These are phyloP conservation scores for Dryobota labecula DNA, from an alignment of 2,888 invertebrate species.

Conservation along the genomic window DNA sequence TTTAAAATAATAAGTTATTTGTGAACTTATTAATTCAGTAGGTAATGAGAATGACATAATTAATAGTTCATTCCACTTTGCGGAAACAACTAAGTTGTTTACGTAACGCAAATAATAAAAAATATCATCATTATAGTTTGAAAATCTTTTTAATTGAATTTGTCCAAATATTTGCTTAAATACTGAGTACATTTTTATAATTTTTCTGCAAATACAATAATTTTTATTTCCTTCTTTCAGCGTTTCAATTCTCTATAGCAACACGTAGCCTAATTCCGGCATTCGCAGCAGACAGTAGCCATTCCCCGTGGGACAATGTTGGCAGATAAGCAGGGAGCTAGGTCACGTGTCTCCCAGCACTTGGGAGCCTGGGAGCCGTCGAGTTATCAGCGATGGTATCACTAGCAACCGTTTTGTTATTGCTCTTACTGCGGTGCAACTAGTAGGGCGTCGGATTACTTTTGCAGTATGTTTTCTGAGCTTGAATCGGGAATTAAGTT, in stretches of 20 bases:
- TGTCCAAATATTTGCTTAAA: neutral
- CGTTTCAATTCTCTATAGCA: conserved; percentile 2
- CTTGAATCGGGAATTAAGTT: neutral
- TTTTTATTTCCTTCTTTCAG: neutral
- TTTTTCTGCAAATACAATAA: neutral
- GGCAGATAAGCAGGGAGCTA: conserved; percentile 20
- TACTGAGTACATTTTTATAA: too few relatives aligned
- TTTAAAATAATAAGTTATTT: conserved; percentile 16
- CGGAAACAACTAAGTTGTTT: neutral
- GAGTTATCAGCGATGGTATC: conserved; percentile 74
- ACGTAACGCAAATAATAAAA: too few relatives aligned
- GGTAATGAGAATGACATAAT: too few relatives aligned
- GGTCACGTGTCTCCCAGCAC: conserved; percentile 51
- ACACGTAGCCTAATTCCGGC: conserved; percentile 21
- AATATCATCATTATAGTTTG: too few relatives aligned
- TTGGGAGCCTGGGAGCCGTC: conserved; percentile 67
- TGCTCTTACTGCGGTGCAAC: conserved; percentile 46
- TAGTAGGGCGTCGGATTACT: neutral
- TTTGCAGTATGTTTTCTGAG: neutral
- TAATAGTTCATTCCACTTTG: conserved; percentile 35
- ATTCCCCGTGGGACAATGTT: conserved; percentile 49
- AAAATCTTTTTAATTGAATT: neutral
- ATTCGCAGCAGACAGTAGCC: conserved; percentile 17
- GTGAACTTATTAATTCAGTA: neutral
- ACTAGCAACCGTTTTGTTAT: conserved; percentile 69